phyloP scores from a whole-genome alignment of 2,797 vertebrate species.

The Ispidina picta region DNA sequence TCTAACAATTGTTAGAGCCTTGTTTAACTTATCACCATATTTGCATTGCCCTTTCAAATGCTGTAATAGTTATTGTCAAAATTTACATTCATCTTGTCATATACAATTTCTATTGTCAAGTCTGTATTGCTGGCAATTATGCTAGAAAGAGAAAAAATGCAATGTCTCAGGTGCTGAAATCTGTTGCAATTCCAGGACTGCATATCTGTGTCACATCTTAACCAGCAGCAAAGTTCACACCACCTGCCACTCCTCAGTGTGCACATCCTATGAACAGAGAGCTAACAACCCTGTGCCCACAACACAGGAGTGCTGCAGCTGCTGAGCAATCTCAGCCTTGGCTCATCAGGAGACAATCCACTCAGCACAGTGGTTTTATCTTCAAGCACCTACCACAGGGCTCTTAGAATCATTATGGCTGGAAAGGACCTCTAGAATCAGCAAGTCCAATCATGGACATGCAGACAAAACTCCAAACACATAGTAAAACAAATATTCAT shows the following conservation, averaged over 20 bases:
- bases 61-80: constrained; percentile 53
- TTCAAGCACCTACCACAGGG: neutral
- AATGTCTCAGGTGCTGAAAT: neutral
- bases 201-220: neutral
- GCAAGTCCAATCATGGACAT: neutral
- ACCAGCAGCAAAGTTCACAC: neutral
- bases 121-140: neutral
- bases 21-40: constrained; percentile 77
- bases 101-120: neutral
- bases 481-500: neutral
- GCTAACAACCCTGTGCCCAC: neutral
- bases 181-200: neutral
- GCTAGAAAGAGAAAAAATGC: neutral
- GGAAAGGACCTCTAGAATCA: too few species aligned
- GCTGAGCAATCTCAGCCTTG: neutral
- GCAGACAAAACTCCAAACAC: neutral
- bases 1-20: constrained; percentile 74
- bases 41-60: constrained; percentile 73
- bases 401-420: neutral
- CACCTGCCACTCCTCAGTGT: neutral
- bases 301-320: neutral
- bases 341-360: neutral
- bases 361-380: fast-evolving
- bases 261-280: neutral
- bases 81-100: constrained; percentile 69